A percentile compares a stretch with the other conserved stretches of the same genome.
phyloP scores from a whole-genome alignment of 2,113 vertebrate species.

The Limnothrissa miodon region DNA sequence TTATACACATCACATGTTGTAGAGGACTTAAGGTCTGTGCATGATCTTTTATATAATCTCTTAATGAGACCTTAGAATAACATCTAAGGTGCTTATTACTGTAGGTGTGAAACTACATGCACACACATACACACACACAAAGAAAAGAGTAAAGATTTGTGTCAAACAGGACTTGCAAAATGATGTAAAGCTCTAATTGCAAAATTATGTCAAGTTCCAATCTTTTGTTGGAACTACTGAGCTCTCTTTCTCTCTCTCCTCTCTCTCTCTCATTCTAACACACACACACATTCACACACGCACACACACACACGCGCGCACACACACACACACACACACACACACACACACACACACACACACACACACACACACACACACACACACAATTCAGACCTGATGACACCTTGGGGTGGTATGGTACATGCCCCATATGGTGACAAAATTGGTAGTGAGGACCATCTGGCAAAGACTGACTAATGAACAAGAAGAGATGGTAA shows the following conservation, averaged over 20 bases:
- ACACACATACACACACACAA: background rate
- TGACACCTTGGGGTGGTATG: background rate
- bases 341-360: too few relatives aligned
- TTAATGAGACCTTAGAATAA: background rate
- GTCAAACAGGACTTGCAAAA: background rate
- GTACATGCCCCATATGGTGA: background rate
- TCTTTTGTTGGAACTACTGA: background rate
- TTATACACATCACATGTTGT: background rate
- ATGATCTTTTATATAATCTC: background rate
- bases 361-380: too few relatives aligned
- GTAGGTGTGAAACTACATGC: background rate
- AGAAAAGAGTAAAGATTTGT: background rate
- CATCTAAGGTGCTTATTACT: background rate
- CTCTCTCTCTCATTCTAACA: too few relatives aligned
- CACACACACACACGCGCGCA: too few relatives aligned
- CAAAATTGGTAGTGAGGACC: background rate
- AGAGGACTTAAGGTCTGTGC: background rate
- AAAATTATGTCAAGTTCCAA: background rate
- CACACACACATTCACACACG: too few relatives aligned
- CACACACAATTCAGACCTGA: background rate
- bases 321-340: too few relatives aligned
- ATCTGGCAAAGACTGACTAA: background rate
- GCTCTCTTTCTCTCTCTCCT: too few relatives aligned
- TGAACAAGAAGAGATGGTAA: background rate
- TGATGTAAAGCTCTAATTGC: background rate